Evolutionary conservation across 1,140 invertebrate species (phyloP), one percentile per base, ranked within the genome.

Genomic region (Drosophila punjabiensis): DNA sequence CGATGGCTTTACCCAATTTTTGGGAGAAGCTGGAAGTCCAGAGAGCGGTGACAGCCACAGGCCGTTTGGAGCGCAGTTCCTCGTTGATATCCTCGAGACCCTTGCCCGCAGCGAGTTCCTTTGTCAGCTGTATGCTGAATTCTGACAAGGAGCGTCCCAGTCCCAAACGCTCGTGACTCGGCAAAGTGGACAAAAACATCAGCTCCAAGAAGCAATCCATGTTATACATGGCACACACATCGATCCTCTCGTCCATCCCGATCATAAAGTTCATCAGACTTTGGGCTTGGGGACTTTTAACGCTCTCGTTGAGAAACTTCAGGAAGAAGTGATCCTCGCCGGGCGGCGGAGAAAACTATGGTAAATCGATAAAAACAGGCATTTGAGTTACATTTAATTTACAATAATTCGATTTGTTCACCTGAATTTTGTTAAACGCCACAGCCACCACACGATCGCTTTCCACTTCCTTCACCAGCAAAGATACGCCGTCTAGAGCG

Each of bases 351-450:
- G 93, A 61, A 81, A 93, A 75, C 69, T 93, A 52, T 0, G 28
- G 33, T 7, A 67, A 30, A 10, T 10, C 50, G 37, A 14, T 39
- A 16, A 14, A 50, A 32, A 13, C 10, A 37, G 3, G 11, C 16
- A 14, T 4, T 39, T 52, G n/a, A 24, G 7, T 8, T 16, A 4
- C 7, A 55, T 41, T 35, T 4, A 20, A 16, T 11, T 10, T 30
- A n/a, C 1, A 20, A 10, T 8, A 9, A 20, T 47, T 14, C 2
- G 1, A 35, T 0, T 13, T 5, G 55, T 60, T 84, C 79, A 95
- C 96, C 93, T 96, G 95, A 39, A 96, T 91, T 93, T 96, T 96
- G 81, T 96, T 96, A 77, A 96, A 96, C 8, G 94, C 85, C 0
- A 94, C 95, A 0, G 95, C 94, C 8, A 94, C 94, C 8, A 96